A percentile compares a stretch with the other conserved stretches of the same genome.
Evolutionary conservation across 2,888 invertebrate species (phyloP).

Genomic region (Phlogophora meticulosa): DNA sequence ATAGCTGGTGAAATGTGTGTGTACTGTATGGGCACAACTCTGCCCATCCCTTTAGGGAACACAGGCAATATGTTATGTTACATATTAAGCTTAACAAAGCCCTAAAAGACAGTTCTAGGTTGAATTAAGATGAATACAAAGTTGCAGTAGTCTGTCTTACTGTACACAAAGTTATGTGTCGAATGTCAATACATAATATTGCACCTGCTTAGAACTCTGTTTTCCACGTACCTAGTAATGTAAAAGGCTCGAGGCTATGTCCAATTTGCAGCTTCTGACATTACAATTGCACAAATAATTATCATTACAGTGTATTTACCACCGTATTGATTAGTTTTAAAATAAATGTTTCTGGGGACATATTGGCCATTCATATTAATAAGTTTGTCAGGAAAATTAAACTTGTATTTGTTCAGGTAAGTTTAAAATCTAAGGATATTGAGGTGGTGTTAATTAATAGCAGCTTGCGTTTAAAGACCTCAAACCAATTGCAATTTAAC

Average conservation of each 20-base stretch:
- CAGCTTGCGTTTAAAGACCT: no score
- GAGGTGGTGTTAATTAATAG: not conserved
- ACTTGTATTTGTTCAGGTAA: not conserved
- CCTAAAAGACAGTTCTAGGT: not conserved
- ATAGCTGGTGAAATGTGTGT: no score
- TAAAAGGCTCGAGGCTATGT: not conserved
- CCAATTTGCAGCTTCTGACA: slow-evolving; percentile 30
- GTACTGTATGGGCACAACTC: no score
- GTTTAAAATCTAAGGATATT: not conserved
- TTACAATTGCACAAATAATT: not conserved
- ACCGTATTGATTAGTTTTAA: not conserved
- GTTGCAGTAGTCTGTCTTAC: not conserved
- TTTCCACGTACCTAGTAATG: not conserved
- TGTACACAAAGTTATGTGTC: slow-evolving; percentile 6
- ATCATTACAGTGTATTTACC: not conserved
- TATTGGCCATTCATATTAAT: not conserved
- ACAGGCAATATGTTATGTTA: no score
- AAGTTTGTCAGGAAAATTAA: not conserved
- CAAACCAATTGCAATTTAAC: no score
- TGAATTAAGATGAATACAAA: not conserved
- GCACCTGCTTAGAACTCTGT: slow-evolving; percentile 4
- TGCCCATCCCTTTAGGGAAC: no score
- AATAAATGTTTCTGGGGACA: not conserved
- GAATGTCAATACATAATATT: slow-evolving; percentile 3
- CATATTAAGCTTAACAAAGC: no score